Evolutionary conservation across 92 coral and sea anemone species (phyloP), one percentile per base, ranked within the genome.

Genomic region (Heliopora coerulea): DNA sequence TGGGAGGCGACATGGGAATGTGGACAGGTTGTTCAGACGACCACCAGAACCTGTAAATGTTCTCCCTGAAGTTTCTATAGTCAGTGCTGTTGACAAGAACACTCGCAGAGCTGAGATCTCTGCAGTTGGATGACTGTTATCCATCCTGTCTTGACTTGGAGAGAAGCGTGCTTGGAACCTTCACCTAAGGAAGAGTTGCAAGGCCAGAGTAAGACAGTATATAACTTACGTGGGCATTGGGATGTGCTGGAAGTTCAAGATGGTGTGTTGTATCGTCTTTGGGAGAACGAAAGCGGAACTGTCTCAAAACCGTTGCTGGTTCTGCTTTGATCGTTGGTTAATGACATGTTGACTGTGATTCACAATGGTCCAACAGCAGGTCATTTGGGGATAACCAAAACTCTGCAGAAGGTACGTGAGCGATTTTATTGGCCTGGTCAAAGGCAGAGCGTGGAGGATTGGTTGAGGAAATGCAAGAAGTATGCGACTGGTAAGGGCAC

Each of bases 1-100:
- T 28, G 83, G 83, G 26, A 78, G 25, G 26, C 69, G 59, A 54
- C 83, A 78, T 63, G 67, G 82, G 65, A 79, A 84, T 58, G 84
- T 76, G 20, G 84, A 84, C 34, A 35, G 65, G 35, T 31, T 59
- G 65, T 59, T 35, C 21, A 25, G 65, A 35, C 33, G 79, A 60
- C 80, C 57, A 21, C 50, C 0, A 15, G 34, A 32, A 5, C 46
- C 28, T 54, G 56, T 3, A 8, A 28, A 26, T 48, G 63, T 5
- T 31, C n/a, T n/a, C n/a, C 60, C 31, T 5, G 40, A 32, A 27
- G 69, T 24, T 21, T 30, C 48, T 59, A 30, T 59, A 31, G 81
- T 78, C 31, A 13, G 29, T 28, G 68, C 69, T 40, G 62, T 39
- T 23, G 30, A 27, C 63, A 67, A 64, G 39, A 19, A 78, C 83